Conservation (phyloP, 2,797 vertebrate species). For the Clarias laeviceps region DNA sequence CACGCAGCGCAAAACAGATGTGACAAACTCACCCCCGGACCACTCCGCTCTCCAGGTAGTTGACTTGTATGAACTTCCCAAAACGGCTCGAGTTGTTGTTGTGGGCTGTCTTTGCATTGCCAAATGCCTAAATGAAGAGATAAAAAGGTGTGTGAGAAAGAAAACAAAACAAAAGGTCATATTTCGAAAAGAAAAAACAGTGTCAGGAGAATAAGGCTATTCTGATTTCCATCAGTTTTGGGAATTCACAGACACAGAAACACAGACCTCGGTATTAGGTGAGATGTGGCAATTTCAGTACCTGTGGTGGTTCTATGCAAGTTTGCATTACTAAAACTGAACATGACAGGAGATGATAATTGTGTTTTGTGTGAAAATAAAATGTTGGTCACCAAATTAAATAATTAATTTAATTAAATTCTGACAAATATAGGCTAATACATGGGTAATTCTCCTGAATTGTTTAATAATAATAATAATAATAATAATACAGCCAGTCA, state of each 20-base stretch:
- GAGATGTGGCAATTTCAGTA: background rate
- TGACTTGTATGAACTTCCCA: slow-evolving; percentile 98
- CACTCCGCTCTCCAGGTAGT: slow-evolving; percentile 93
- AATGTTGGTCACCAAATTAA: background rate
- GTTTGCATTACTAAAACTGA: background rate
- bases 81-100: slow-evolving; percentile 99
- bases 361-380: background rate
- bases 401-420: background rate
- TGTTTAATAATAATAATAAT: background rate
- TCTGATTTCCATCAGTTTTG: background rate
- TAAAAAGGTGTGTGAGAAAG: background rate
- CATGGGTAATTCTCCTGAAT: background rate
- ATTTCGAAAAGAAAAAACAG: background rate
- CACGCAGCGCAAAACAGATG: slow-evolving; percentile 15
- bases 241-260: background rate
- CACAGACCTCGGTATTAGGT: too few species aligned
- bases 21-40: slow-evolving; percentile 87
- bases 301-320: too few species aligned
- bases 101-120: slow-evolving; percentile 97
- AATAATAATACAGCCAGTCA: background rate
- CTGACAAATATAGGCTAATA: background rate
- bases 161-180: background rate
- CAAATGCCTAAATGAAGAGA: slow-evolving; percentile 84
- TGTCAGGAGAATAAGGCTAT: background rate
- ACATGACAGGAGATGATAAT: too few species aligned